A percentile compares a stretch with the other conserved stretches of the same genome.
phyloP scores from a whole-genome alignment of 1,140 invertebrate genomes.

The Bombus difficillimus region DNA sequence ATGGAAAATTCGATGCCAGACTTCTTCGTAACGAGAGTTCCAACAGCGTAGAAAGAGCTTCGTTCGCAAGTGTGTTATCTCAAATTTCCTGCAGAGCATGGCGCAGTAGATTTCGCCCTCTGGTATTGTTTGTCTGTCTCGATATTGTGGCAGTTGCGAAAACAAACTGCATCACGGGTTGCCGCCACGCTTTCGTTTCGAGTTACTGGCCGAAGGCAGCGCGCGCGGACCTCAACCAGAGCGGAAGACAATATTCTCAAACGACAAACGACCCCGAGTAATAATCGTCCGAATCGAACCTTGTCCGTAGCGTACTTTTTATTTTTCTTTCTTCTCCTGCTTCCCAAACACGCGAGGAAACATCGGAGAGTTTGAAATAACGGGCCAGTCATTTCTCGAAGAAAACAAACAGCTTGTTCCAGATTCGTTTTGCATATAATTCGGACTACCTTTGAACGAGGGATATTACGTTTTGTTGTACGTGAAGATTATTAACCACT shows the following conservation, averaged over 20 bases:
- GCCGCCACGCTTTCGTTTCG: not conserved
- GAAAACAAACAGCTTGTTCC: not conserved
- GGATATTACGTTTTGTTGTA: no score
- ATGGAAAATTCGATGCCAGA: not conserved
- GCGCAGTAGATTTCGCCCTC: not conserved
- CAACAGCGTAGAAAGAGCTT: not conserved
- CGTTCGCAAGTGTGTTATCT: not conserved
- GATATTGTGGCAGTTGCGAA: constrained; percentile 15
- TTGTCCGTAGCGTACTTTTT: not conserved
- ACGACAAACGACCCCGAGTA: not conserved
- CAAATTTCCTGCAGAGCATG: not conserved
- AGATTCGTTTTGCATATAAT: not conserved
- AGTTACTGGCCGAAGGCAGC: not conserved
- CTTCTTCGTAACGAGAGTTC: not conserved
- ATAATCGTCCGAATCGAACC: constrained; percentile 9
- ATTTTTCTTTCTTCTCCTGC: no score
- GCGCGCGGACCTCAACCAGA: not conserved
- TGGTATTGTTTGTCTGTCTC: constrained; percentile 19
- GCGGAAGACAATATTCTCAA: constrained; percentile 2
- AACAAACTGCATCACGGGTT: constrained; percentile 23
- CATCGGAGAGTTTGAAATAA: not conserved
- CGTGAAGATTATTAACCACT: no score
- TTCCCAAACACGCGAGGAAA: not conserved
- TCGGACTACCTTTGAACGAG: not conserved
- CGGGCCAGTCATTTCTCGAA: not conserved